Conservation (phyloP, 2,113 vertebrate species). For the Chloroceryle aenea region DNA sequence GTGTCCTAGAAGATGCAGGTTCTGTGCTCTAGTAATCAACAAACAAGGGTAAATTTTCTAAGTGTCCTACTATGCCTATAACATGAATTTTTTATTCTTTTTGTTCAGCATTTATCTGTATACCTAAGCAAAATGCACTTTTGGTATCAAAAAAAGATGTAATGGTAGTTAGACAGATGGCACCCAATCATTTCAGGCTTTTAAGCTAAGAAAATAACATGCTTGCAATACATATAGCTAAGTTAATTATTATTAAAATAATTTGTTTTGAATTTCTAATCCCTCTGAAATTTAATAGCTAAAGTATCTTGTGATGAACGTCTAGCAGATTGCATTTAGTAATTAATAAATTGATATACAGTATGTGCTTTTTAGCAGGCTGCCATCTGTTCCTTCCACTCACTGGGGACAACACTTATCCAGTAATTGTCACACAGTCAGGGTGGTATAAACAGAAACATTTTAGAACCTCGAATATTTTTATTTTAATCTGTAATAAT, state of each 20-base stretch:
- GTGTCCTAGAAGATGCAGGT: neutral
- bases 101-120: neutral
- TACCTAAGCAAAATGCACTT: slow-evolving; percentile 40
- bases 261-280: slow-evolving; percentile 71
- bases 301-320: slow-evolving; percentile 59
- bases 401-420: slow-evolving; percentile 55
- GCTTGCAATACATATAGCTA: slow-evolving; percentile 59
- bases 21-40: neutral
- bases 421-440: slow-evolving; percentile 48
- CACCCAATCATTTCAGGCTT: slow-evolving; percentile 39
- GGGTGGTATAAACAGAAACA: slow-evolving; percentile 55
- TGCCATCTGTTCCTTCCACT: slow-evolving; percentile 70
- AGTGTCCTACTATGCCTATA: neutral
- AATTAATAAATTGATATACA: slow-evolving; percentile 75
- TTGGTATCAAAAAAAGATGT: slow-evolving; percentile 31
- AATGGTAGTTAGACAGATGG: slow-evolving; percentile 52
- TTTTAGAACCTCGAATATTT: slow-evolving; percentile 3
- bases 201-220: slow-evolving; percentile 54
- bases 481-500: slow-evolving; percentile 22
- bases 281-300: slow-evolving; percentile 62
- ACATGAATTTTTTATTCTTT: slow-evolving; percentile 28
- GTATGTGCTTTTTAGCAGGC: slow-evolving; percentile 66
- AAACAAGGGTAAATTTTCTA: neutral
- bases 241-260: slow-evolving; percentile 73
- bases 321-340: slow-evolving; percentile 73